These are phyloP conservation scores for Lethrus apterus DNA, from an alignment of 1,140 invertebrate genomes.

Conservation along the genomic window DNA sequence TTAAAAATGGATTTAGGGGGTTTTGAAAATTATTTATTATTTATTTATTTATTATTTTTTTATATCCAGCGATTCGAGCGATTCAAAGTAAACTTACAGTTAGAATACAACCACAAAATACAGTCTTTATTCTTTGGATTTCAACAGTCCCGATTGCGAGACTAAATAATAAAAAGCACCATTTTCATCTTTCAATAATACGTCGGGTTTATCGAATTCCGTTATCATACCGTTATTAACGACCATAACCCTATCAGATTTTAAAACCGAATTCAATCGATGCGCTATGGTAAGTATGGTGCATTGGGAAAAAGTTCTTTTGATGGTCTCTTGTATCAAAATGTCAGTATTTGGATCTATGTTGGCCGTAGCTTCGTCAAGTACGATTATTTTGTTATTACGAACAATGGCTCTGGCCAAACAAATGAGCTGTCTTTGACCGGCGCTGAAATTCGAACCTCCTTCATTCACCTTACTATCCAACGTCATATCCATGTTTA, in stretches of 20 bases:
- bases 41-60: no score
- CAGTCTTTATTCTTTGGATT: no score
- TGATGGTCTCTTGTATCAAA: conserved; percentile 60
- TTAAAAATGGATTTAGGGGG: no score
- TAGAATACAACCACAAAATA: no score
- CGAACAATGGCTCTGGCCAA: conserved; percentile 66
- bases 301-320: conserved; percentile 58
- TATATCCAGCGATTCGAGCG: no score
- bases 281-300: conserved; percentile 80
- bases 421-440: conserved; percentile 72
- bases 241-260: conserved; percentile 65
- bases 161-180: conserved; percentile 64
- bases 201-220: conserved; percentile 65
- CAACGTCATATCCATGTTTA: conserved; percentile 28
- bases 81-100: no score
- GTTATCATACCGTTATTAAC: conserved; percentile 56
- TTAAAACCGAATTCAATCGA: conserved; percentile 74
- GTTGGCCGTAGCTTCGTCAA: conserved; percentile 70
- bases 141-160: conserved; percentile 49
- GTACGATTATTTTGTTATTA: conserved; percentile 66
- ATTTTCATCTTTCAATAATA: conserved; percentile 53
- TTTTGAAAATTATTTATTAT: no score
- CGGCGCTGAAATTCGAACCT: conserved; percentile 65
- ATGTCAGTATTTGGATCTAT: conserved; percentile 63
- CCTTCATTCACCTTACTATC: conserved; percentile 50